phyloP scores from a whole-genome alignment of 2,888 invertebrate species.

The Zhuqinia jingwanae region DNA sequence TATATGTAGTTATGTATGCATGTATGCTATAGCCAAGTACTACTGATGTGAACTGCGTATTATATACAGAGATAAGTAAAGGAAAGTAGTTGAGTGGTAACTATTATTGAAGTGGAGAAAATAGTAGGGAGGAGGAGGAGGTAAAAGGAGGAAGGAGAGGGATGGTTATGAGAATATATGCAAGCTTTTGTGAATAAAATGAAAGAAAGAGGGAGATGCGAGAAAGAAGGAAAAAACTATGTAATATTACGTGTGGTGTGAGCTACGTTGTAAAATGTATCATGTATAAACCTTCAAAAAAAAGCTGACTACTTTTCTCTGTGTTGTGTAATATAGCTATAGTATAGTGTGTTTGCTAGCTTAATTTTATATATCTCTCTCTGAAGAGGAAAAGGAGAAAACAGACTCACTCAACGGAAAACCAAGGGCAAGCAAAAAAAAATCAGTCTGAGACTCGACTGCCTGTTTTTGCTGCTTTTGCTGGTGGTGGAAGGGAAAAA shows the following conservation, averaged over 20 bases:
- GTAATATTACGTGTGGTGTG: constrained; percentile 18
- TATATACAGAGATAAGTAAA: constrained; percentile 35
- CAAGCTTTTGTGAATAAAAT: constrained; percentile 7
- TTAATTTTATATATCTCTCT: too few species aligned
- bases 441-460: background rate
- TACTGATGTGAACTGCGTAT: too few species aligned
- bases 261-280: background rate
- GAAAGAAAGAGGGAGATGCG: constrained; percentile 24
- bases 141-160: constrained; percentile 34
- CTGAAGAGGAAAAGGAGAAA: constrained; percentile 12
- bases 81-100: constrained; percentile 38
- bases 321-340: too few species aligned
- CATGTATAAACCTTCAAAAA: background rate
- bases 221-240: constrained; percentile 44
- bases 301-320: background rate
- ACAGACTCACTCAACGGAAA: background rate
- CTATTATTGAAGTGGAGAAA: constrained; percentile 49
- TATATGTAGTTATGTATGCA: too few species aligned
- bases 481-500: background rate
- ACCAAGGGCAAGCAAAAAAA: constrained; percentile 11
- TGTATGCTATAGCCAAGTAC: background rate
- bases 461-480: background rate
- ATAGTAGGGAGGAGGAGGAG: constrained; percentile 30
- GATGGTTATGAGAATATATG: constrained; percentile 54
- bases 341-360: background rate